Evolutionary conservation across 2,888 invertebrate species (phyloP), one percentile per base, ranked within the genome.

Genomic region (Parnassius mnemosyne): DNA sequence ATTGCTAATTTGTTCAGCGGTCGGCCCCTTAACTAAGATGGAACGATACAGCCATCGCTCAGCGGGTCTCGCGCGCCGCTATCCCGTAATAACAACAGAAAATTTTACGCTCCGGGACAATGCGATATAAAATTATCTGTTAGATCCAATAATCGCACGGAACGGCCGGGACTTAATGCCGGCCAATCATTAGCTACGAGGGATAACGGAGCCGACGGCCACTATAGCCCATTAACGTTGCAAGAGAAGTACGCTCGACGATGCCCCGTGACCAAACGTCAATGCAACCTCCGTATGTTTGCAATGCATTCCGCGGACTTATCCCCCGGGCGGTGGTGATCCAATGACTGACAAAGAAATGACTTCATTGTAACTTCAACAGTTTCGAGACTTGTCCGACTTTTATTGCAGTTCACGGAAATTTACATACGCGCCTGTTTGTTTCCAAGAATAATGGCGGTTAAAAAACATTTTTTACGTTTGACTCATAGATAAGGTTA

Each of bases 71-170:
- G 63, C 51, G 59, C 55, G 55, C 61, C 53, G 57, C 57, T 51
- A 41, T 64, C 60, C 84, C 80, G 85, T 85, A 87, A 87, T 90
- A 89, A 89, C 89, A 87, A 89, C 89, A 85, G 89, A 84, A 85
- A 87, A 89, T 89, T 87, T 90, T 89, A 88, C 90, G 90, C 91
- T 91, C 87, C 89, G 77, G 91, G 91, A 91, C 91, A 91, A 90
- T 91, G 85, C 89, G 85, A 89, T 89, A 88, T 90, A 89, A 90
- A 91, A 91, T 91, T 90, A 91, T 90, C 91, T 89, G 90, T 89
- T 90, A 89, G 91, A 90, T 89, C 91, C 91, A 91, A 90, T 91
- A 90, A 91, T 91, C 90, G 89, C 88, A 88, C 83, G 83, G 87
- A 87, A 88, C 89, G 84, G 89, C 78, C 87, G 80, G 80, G 87